A percentile compares a stretch with the other conserved stretches of the same genome.
Conservation (phyloP, 64 coral and sea anemone genomes). For the Pocillopora damicornis region DNA sequence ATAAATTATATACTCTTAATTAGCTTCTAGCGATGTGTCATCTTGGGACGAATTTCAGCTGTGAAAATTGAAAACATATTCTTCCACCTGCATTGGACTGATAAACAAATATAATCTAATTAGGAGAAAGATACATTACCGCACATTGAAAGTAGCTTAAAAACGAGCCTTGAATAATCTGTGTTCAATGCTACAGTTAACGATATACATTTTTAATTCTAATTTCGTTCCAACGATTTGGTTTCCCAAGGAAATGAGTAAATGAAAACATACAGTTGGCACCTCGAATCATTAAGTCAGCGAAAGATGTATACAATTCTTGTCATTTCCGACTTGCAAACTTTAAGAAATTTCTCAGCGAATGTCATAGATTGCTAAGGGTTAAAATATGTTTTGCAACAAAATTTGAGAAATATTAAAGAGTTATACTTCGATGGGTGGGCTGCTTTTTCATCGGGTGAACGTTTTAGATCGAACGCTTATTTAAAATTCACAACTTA, state of each 20-base stretch:
- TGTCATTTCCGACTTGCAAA: slow-evolving; percentile 15
- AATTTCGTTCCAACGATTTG: neutral
- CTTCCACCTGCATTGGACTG: slow-evolving; percentile 21
- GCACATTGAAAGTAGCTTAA: neutral
- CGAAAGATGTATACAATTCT: neutral
- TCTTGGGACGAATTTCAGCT: slow-evolving; percentile 23
- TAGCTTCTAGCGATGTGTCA: slow-evolving; percentile 23
- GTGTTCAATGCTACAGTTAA: neutral
- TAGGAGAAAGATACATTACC: slow-evolving; percentile 6
- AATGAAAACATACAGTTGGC: neutral
- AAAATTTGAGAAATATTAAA: neutral
- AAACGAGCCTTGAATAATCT: neutral
- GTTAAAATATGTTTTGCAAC: neutral
- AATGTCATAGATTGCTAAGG: neutral
- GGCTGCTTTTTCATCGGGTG: neutral
- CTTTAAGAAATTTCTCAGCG: neutral
- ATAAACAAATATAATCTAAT: slow-evolving; percentile 42
- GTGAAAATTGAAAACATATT: slow-evolving; percentile 32
- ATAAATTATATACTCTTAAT: slow-evolving; percentile 52
- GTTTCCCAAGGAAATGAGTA: neutral
- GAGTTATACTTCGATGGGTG: neutral
- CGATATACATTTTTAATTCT: neutral
- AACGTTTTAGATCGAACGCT: neutral
- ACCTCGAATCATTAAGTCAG: slow-evolving; percentile 23
- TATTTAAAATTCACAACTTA: slow-evolving; percentile 38